Evolutionary conservation across 1,140 invertebrate genomes (phyloP).

Genomic region (Drosophila erecta): DNA sequence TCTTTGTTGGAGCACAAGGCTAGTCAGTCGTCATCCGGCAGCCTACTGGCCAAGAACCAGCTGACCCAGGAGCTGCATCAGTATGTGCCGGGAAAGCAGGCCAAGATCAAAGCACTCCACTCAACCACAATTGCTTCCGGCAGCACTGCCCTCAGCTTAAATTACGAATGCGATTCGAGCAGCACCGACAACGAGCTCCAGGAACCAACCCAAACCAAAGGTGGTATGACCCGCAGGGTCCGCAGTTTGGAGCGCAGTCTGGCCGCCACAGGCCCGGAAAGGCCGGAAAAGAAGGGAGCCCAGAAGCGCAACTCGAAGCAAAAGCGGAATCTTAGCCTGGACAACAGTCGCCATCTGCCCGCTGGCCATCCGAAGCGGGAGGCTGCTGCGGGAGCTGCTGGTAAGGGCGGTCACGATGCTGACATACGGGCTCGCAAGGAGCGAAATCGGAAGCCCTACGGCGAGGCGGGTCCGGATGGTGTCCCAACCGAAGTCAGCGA

Average conservation of each 20-base stretch:
- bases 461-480: constrained; percentile 1
- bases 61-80: constrained; percentile 72
- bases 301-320: constrained; percentile 75
- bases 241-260: constrained; percentile 72
- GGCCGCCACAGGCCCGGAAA: constrained; percentile 31
- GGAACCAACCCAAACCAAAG: constrained; percentile 21
- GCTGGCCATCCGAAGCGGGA: constrained; percentile 21
- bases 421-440: constrained; percentile 37
- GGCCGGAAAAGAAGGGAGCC: constrained; percentile 48
- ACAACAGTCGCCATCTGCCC: constrained; percentile 56
- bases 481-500: constrained; percentile 23
- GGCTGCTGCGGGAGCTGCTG: not conserved
- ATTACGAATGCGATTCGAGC: constrained; percentile 61
- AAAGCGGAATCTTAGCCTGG: constrained; percentile 77
- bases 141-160: constrained; percentile 9
- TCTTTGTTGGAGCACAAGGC: constrained; percentile 40
- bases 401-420: constrained; percentile 19
- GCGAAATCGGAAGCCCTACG: constrained; percentile 45
- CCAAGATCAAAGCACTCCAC: constrained; percentile 20
- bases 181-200: constrained; percentile 72
- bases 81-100: constrained; percentile 53
- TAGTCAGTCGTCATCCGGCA: constrained; percentile 28
- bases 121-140: constrained; percentile 8
- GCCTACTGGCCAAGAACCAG: constrained; percentile 71
- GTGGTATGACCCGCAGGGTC: constrained; percentile 58